Evolutionary conservation across 1,140 invertebrate species (phyloP).

Genomic region (Drosophila nigromelanica): DNA sequence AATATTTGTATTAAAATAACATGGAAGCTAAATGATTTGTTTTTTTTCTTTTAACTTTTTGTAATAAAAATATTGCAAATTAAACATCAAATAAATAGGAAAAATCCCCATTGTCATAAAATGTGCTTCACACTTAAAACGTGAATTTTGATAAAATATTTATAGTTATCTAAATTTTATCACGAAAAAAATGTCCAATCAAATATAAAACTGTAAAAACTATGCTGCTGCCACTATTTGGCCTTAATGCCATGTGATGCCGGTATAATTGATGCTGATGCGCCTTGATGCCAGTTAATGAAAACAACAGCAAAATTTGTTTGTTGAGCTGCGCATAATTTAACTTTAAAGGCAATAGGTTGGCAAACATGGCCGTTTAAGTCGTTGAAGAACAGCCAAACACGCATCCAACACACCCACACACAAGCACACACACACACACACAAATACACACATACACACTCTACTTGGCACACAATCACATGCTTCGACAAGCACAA

Average conservation of each 20-base stretch:
- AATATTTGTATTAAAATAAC: neutral
- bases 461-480: slow-evolving; percentile 68
- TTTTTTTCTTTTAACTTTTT: no score
- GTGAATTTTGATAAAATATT: no score
- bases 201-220: neutral
- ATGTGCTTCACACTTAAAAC: no score
- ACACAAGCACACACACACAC: slow-evolving; percentile 16
- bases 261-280: slow-evolving; percentile 20
- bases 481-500: slow-evolving; percentile 82
- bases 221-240: slow-evolving; percentile 4
- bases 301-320: slow-evolving; percentile 21
- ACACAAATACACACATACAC: slow-evolving; percentile 14
- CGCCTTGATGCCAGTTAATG: slow-evolving; percentile 12
- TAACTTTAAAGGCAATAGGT: slow-evolving; percentile 66
- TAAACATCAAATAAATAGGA: no score
- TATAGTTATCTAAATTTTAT: no score
- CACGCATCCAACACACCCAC: slow-evolving; percentile 16
- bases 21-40: neutral
- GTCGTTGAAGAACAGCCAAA: slow-evolving; percentile 44
- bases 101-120: no score
- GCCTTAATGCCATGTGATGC: slow-evolving; percentile 26
- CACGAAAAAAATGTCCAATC: no score
- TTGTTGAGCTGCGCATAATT: slow-evolving; percentile 31
- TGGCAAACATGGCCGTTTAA: slow-evolving; percentile 64
- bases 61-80: no score